These are phyloP conservation scores for Planococcus citri DNA, from an alignment of 1,140 invertebrate species.

Conservation along the genomic window DNA sequence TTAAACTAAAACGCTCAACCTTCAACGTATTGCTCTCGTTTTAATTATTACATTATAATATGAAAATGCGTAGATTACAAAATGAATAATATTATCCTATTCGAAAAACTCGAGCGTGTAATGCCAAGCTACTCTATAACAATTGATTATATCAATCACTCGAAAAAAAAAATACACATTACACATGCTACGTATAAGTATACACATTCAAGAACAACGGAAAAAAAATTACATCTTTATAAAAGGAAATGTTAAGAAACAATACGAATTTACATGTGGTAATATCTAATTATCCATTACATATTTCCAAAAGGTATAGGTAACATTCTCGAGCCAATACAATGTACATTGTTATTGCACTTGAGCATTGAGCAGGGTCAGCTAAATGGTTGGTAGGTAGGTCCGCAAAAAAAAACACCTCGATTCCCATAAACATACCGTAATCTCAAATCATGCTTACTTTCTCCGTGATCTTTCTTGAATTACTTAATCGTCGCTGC, in stretches of 20 bases:
- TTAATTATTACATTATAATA: no score
- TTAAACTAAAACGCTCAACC: no score
- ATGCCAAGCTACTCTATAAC: not conserved
- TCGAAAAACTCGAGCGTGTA: no score
- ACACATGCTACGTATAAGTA: no score
- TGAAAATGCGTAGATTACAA: no score
- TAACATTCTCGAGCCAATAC: not conserved
- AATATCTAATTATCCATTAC: not conserved
- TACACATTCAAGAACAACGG: not conserved
- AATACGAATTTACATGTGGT: not conserved
- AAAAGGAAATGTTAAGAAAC: not conserved
- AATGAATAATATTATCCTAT: no score
- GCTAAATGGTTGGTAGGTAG: not conserved
- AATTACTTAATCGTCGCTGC: not conserved
- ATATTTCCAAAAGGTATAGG: not conserved
- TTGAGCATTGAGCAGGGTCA: conserved; percentile 5
- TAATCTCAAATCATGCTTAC: not conserved
- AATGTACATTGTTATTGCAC: not conserved
- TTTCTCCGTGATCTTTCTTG: not conserved
- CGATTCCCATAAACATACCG: not conserved
- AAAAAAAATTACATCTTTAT: not conserved
- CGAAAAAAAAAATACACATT: no score
- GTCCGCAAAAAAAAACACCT: not conserved
- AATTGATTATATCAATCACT: not conserved
- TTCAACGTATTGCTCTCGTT: no score